Base-by-base conservation (phyloP, 2,113 vertebrate genomes). In the Malurus elegans region DNA sequence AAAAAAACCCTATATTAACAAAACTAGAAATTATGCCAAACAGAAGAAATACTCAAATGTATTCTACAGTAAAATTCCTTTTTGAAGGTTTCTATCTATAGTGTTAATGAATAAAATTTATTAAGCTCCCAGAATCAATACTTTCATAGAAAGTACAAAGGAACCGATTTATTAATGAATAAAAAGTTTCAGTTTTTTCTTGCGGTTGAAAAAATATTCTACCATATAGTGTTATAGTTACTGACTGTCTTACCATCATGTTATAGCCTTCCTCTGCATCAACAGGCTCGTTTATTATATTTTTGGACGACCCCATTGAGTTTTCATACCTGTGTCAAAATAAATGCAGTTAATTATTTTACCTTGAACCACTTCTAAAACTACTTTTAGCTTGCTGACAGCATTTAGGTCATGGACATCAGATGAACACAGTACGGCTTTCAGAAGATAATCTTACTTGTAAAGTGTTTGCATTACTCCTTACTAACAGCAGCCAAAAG, bases 181-280 rank as follows among this genome's bases (percentile, higher is more conserved):
- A 38, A 38, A 38, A 38, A 38, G 38, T 11, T 38, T 6, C 3
- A 36, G 16, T 7, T 73, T 73, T 73, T 91, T 66, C 85, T 32
- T 72, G 51, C 24, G 70, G 32, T 44, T 84, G 28, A 15, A 82
- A 65, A 72, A 79, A 74, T n/a, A 61, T 17, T 45, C 28, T 66
- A 20, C 17, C 64, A 36, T 10, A 69, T 0, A 16, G 17, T 10
- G 4, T 48, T 28, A 14, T 0, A 54, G 21, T 7, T 57, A 58
- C 7, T 40, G 57, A 86, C 78, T 51, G 12, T 95, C 98, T 98
- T 96, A 98, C 98, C 98, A 98, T 98, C 86, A 90, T 81, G 72
- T 96, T 95, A 61, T 91, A 97, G 76, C 92, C 89, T 65, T 96
- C 93, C 79, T 97, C 96, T 79, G 50, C 67, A 70, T 79, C 96